Conservation (phyloP, 2,113 vertebrate genomes). For the Oncorhynchus clarkii region DNA sequence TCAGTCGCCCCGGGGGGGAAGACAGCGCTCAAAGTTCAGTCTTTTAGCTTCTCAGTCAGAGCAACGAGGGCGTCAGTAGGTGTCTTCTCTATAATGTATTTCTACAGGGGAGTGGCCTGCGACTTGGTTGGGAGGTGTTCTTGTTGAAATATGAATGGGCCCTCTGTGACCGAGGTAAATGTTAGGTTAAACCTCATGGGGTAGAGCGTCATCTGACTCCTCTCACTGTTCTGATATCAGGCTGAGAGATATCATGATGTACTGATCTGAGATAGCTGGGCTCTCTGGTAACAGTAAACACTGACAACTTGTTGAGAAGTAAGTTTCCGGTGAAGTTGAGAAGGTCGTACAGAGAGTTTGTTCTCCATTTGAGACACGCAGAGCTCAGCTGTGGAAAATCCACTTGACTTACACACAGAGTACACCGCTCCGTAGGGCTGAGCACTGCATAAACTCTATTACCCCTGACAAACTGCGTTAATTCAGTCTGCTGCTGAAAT, state of each 20-base stretch:
- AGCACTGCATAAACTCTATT: neutral
- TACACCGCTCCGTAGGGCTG: neutral
- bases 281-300: neutral
- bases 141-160: neutral
- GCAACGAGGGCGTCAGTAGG: neutral
- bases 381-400: neutral
- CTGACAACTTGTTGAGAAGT: neutral
- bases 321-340: neutral
- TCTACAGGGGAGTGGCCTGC: neutral
- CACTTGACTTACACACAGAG: neutral
- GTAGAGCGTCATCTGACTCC: neutral
- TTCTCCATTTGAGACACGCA: neutral
- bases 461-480: neutral
- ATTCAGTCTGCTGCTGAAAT: neutral
- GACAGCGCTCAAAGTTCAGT: neutral
- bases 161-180: neutral
- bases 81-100: slow-evolving; percentile 6
- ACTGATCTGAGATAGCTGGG: neutral
- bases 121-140: neutral
- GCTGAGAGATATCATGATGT: neutral
- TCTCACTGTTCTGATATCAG: neutral
- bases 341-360: neutral
- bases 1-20: neutral
- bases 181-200: neutral
- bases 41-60: neutral